phyloP scores from a whole-genome alignment of 2,797 vertebrate species.

The Microctenopoma lineatum region DNA sequence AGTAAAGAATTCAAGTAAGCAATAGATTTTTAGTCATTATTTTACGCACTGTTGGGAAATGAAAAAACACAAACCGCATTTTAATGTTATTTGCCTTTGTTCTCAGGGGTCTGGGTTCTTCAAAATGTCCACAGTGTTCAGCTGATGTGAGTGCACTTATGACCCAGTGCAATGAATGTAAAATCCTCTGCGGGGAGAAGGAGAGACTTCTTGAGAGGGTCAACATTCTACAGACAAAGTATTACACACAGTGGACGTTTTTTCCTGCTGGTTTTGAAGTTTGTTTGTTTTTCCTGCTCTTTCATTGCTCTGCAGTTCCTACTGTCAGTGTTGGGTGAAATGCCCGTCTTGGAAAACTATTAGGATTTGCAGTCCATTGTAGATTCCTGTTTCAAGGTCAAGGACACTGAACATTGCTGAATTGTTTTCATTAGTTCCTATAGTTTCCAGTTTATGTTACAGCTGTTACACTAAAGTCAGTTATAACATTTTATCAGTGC shows the following conservation, averaged over 20 bases:
- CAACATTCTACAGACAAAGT: slow-evolving; percentile 69
- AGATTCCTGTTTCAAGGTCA: neutral
- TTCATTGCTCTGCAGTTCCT: neutral
- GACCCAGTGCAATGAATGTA: slow-evolving; percentile 79
- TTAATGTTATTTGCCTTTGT: neutral
- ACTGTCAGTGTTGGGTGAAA: neutral
- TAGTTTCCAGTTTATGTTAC: slow-evolving; percentile 1
- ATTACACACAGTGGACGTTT: neutral
- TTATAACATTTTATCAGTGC: no score
- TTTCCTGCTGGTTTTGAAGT: neutral
- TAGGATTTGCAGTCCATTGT: neutral
- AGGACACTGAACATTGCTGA: neutral
- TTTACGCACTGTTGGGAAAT: neutral
- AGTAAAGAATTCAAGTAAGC: slow-evolving; percentile 65
- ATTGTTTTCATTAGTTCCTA: neutral
- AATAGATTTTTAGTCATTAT: neutral
- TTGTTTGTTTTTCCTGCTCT: neutral
- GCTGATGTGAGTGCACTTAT: slow-evolving; percentile 69
- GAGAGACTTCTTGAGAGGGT: slow-evolving; percentile 84
- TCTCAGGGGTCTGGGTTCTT: slow-evolving; percentile 28
- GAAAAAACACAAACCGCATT: neutral
- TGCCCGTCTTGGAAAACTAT: neutral
- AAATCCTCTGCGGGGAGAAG: slow-evolving; percentile 81
- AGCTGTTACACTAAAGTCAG: neutral
- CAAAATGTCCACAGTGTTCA: slow-evolving; percentile 56